A percentile compares a stretch with the other conserved stretches of the same genome.
Conservation (phyloP, 2,113 vertebrate species). For the Elachura formosa region DNA sequence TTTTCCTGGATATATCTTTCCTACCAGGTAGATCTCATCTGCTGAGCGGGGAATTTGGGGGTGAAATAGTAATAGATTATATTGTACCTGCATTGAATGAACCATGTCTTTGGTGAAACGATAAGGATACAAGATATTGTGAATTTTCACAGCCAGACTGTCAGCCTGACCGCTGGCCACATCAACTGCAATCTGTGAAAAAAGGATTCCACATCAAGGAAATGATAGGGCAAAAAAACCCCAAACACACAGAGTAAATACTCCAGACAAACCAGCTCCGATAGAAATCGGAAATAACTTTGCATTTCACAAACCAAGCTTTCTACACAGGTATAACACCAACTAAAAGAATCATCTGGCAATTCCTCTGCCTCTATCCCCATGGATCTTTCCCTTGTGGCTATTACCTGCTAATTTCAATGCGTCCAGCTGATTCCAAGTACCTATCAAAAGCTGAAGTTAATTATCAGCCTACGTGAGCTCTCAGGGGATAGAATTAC, state of each 20-base stretch:
- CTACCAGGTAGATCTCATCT: neutral
- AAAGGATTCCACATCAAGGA: neutral
- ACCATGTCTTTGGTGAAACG: slow-evolving; percentile 97
- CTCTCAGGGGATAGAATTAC: neutral
- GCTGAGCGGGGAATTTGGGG: neutral
- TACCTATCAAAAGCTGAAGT: neutral
- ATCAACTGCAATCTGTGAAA: slow-evolving; percentile 85
- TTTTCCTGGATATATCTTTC: neutral
- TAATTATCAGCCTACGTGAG: neutral
- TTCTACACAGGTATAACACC: neutral
- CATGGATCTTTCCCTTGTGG: neutral
- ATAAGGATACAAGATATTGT: slow-evolving; percentile 92
- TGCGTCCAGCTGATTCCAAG: neutral
- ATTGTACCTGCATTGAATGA: slow-evolving; percentile 86
- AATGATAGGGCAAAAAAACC: neutral
- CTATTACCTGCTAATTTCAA: neutral
- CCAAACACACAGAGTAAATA: neutral
- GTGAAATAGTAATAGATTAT: neutral
- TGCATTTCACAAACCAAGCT: neutral
- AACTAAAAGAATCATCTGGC: neutral
- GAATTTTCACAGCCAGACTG: slow-evolving; percentile 87
- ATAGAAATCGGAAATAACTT: neutral
- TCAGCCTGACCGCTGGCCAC: slow-evolving; percentile 83
- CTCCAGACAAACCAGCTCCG: neutral
- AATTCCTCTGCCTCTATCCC: neutral